Base-by-base conservation (phyloP, 2,888 invertebrate species). In the Oxytorus armatus region DNA sequence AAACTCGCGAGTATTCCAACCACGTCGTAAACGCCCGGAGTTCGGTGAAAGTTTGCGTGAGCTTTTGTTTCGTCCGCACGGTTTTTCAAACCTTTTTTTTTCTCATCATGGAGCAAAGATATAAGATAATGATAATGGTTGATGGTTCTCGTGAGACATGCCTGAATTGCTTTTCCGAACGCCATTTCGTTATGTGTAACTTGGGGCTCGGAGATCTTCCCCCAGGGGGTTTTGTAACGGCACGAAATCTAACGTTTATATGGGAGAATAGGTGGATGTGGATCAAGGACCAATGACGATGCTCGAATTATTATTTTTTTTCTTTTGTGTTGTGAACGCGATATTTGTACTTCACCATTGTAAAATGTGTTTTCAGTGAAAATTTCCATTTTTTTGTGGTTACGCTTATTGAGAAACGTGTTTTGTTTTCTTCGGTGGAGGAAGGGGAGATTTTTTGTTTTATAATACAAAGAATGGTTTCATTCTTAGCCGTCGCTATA, bases 161-260 rank as follows among this genome's bases (percentile, higher is more conserved):
- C 10, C 29, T 49, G 49, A 49, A 65, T 49, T 65, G 47, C 65
- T 65, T 49, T 65, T 65, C 65, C 33, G 23, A 33, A 29, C 29
- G 65, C 29, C 21, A 42, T 65, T 18, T 4, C 18, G n/a, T 18
- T 10, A 23, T 23, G 29, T 33, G 18, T 44, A 59, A 51, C 21
- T 29, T 33, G 33, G 16, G 57, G 16, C 63, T 63, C 11, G 25
- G n/a, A 16, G 18, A 10, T 16, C 33, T 18, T 21, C 33, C 65
- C 33, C 21, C 42, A 42, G 25, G n/a, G 61, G 29, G 29, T n/a
- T n/a, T n/a, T n/a, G n/a, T n/a, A n/a, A n/a, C n/a, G n/a, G n/a
- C n/a, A n/a, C 23, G n/a, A 14, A 29, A 61, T 23, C 23, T 21
- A 8, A 23, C 14, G 11, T 36, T 10, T 57, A 57, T 18, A 39